Percentiles rank a stretch among this genome's conserved stretches.
Evolutionary conservation across 2,797 vertebrate genomes (phyloP).

Genomic region (Carcharodon carcharias): DNA sequence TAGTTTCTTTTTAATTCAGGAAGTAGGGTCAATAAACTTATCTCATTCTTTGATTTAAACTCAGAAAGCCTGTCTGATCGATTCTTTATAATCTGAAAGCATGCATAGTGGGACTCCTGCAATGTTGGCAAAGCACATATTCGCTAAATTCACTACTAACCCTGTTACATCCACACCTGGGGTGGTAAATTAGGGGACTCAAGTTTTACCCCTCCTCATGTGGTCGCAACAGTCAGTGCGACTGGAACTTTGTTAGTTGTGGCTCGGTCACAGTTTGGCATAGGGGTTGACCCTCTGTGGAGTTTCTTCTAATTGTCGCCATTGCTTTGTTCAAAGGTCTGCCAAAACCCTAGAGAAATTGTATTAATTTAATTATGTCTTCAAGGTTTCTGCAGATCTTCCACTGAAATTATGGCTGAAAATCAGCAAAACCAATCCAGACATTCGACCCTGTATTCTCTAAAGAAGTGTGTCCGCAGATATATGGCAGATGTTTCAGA

Average conservation of each 20-base stretch:
- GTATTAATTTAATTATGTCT: not conserved
- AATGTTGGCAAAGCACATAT: too few species aligned
- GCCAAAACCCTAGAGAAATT: not conserved
- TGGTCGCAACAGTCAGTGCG: not conserved
- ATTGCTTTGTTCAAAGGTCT: not conserved
- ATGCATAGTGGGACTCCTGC: too few species aligned
- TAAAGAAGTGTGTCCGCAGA: not conserved
- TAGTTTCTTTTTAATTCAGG: too few species aligned
- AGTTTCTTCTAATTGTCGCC: not conserved
- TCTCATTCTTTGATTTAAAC: too few species aligned
- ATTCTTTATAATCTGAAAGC: too few species aligned
- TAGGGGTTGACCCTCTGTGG: not conserved
- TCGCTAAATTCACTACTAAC: too few species aligned
- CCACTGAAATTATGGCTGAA: not conserved
- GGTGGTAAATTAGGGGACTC: too few species aligned
- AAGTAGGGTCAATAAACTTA: too few species aligned
- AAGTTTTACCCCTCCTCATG: too few species aligned
- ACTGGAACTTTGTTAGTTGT: not conserved
- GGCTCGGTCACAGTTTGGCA: not conserved
- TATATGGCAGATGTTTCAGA: not conserved
- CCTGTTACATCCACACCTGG: too few species aligned
- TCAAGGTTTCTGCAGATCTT: not conserved
- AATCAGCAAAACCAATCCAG: not conserved
- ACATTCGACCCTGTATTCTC: not conserved
- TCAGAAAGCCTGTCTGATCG: too few species aligned